Conservation (phyloP, 1,140 invertebrate genomes). For the Thaumetopoea pityocampa region DNA sequence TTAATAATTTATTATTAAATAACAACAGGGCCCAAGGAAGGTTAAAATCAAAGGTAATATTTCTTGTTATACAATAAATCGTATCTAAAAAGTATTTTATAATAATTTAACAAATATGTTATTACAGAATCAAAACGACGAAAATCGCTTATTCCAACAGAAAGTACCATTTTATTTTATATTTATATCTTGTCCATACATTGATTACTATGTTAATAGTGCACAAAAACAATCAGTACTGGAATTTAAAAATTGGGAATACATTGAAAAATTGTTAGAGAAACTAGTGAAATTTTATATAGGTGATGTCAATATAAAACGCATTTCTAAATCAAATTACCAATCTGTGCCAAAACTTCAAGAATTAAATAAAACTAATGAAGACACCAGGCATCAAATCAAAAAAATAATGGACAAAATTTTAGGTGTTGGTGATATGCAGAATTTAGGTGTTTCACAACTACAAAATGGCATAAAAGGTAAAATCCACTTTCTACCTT, state of each 20-base stretch:
- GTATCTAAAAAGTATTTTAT: neutral
- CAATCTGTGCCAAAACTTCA: slow-evolving; percentile 5
- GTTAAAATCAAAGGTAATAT: slow-evolving; percentile 37
- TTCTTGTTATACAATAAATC: neutral
- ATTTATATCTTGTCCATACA: slow-evolving; percentile 77
- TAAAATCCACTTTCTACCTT: no score
- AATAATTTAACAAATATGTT: slow-evolving; percentile 6
- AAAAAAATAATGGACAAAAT: slow-evolving; percentile 48
- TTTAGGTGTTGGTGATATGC: slow-evolving; percentile 28
- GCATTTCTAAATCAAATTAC: slow-evolving; percentile 15
- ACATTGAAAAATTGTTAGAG: slow-evolving; percentile 73
- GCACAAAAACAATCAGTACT: slow-evolving; percentile 75
- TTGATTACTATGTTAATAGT: slow-evolving; percentile 77
- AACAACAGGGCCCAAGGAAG: slow-evolving; percentile 7
- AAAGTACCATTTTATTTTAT: slow-evolving; percentile 77
- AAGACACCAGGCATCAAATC: slow-evolving; percentile 36
- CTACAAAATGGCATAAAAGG: slow-evolving; percentile 49
- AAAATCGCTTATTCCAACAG: slow-evolving; percentile 37
- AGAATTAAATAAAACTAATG: slow-evolving; percentile 6
- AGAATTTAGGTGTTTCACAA: slow-evolving; percentile 30
- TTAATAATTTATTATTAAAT: slow-evolving; percentile 27
- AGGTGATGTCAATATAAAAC: slow-evolving; percentile 32
- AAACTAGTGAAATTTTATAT: slow-evolving; percentile 68
- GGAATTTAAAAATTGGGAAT: slow-evolving; percentile 79
- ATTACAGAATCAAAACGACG: slow-evolving; percentile 23